Conservation (phyloP, 2,888 invertebrate genomes). For the Drosophila anomalata region DNA sequence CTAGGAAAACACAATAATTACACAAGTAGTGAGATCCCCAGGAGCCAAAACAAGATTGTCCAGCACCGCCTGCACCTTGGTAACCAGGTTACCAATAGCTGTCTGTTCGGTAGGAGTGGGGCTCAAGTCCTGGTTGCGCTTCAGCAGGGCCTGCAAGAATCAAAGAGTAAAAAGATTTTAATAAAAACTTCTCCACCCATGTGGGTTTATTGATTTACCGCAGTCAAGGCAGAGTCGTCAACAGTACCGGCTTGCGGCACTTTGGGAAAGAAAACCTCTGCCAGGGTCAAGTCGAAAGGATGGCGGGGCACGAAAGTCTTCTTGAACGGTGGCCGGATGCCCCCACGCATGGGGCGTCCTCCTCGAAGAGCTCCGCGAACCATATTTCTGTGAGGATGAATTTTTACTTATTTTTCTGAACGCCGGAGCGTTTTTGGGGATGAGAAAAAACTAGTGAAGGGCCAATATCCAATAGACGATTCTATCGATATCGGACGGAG, state of each 20-base stretch:
- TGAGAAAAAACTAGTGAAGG: slow-evolving; percentile 14
- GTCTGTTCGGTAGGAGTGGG: slow-evolving; percentile 96
- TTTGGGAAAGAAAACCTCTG: slow-evolving; percentile 94
- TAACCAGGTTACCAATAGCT: slow-evolving; percentile 95
- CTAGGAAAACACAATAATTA: slow-evolving; percentile 85
- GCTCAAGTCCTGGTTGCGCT: slow-evolving; percentile 95
- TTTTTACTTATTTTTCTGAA: slow-evolving; percentile 45
- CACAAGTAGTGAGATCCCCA: slow-evolving; percentile 96
- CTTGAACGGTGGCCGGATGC: slow-evolving; percentile 88
- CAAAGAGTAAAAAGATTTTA: not conserved
- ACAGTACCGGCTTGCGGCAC: slow-evolving; percentile 90
- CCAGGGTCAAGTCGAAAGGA: slow-evolving; percentile 94
- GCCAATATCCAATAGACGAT: not conserved
- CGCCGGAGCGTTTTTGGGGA: slow-evolving; percentile 32
- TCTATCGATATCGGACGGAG: not conserved
- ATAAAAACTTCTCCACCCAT: not conserved
- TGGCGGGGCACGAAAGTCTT: slow-evolving; percentile 89
- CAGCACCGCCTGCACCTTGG: slow-evolving; percentile 96
- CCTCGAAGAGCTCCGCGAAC: slow-evolving; percentile 89
- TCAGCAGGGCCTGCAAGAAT: slow-evolving; percentile 90
- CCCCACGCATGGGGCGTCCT: slow-evolving; percentile 87
- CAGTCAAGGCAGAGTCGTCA: slow-evolving; percentile 93
- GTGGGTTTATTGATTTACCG: slow-evolving; percentile 85
- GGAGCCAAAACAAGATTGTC: slow-evolving; percentile 98
- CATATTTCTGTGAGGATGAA: slow-evolving; percentile 85